Conservation (phyloP, 2,113 vertebrate species). For the Pygoscelis adeliae region DNA sequence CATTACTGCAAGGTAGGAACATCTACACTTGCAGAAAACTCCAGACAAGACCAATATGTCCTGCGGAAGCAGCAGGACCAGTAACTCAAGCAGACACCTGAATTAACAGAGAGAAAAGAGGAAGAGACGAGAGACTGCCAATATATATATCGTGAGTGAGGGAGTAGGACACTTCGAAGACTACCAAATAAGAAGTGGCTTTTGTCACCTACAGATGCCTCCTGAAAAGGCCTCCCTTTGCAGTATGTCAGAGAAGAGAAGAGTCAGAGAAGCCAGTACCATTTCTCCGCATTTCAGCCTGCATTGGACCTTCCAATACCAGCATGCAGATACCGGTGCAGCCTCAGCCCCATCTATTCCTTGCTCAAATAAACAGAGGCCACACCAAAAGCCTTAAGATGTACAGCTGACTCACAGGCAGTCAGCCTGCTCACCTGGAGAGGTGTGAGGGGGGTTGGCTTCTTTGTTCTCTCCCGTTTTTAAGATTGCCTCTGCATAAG, state of each 20-base stretch:
- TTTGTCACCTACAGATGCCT: neutral
- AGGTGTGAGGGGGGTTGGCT: neutral
- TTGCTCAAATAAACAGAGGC: neutral
- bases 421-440: neutral
- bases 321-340: neutral
- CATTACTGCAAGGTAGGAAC: neutral
- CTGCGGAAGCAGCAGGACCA: neutral
- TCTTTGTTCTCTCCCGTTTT: neutral
- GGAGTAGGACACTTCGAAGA: neutral
- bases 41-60: neutral
- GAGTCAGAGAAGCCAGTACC: neutral
- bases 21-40: neutral
- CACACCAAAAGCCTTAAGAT: neutral
- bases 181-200: neutral
- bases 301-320: neutral
- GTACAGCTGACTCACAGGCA: neutral
- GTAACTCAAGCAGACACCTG: neutral
- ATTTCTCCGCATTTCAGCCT: neutral
- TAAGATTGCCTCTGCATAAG: neutral
- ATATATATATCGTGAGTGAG: accelerated
- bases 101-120: neutral
- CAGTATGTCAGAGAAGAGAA: neutral
- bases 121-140: neutral
- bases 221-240: neutral
- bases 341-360: neutral